Base-by-base conservation (phyloP, 2,888 invertebrate genomes). In the Epirrhoe tristata region DNA sequence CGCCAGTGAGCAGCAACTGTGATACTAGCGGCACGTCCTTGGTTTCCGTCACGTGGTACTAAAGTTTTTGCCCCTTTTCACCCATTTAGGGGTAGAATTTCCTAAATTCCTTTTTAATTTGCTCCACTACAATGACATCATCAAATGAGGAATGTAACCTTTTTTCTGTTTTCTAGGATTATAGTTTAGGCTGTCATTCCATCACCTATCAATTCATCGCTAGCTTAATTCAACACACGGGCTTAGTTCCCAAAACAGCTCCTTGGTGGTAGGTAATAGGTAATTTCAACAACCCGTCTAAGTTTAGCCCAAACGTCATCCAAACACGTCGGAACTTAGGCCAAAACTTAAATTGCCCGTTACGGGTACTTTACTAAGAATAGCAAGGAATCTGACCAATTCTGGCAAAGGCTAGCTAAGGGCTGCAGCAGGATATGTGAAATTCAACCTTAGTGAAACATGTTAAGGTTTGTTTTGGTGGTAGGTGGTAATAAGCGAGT, bases 361-460 rank as follows among this genome's bases (percentile, higher is more conserved):
- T 66, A 66, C 67, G 62, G 58, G 50, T 67, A 69, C 54, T 69
- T 70, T 60, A 54, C 69, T 64, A 66, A 69, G 67, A 72, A 69
- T 57, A 69, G 57, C 67, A 52, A 67, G 62, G 52, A 70, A 68
- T 70, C 64, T 69, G 59, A 74, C 71, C 69, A 71, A 74, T 72
- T 73, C 46, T 60, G 53, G 34, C 59, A 46, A 63, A 72, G 68
- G 67, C 66, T 69, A 63, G 65, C 67, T 53, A 67, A 67, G 63
- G 60, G 48, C 24, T 50, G 34, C 17, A 10, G 0, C 1, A 0
- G 7, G 3, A 1, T 31, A 31, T n/a, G 34, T 63, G 10, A 66
- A 31, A 55, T 52, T 46, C 36, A 52, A 66, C 62, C 63, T 52
- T 66, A 67, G 7, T 1, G 1, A n/a, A 3, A 10, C 7, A 46